phyloP scores from a whole-genome alignment of 1,140 invertebrate genomes.

The Diorhabda carinulata region DNA sequence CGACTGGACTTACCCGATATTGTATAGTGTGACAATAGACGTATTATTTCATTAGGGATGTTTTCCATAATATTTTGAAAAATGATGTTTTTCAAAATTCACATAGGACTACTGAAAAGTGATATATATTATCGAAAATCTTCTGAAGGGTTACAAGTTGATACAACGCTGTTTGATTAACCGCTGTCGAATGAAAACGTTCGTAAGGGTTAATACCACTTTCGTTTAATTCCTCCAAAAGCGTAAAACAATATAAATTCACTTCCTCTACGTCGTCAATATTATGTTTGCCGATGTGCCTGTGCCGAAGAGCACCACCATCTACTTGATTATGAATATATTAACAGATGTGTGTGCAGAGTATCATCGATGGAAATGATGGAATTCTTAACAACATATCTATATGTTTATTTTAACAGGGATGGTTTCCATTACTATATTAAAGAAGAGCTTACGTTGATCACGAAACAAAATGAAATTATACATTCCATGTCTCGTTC shows the following conservation, averaged over 20 bases:
- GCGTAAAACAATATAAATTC: constrained; percentile 37
- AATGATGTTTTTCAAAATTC: too few relatives aligned
- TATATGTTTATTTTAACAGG: constrained; percentile 16
- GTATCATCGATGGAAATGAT: constrained; percentile 25
- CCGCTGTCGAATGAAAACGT: constrained; percentile 27
- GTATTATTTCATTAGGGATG: too few relatives aligned
- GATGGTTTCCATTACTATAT: neutral
- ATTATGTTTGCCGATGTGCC: constrained; percentile 37
- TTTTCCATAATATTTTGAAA: too few relatives aligned
- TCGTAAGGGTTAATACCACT: constrained; percentile 39
- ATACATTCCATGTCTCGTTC: too few relatives aligned
- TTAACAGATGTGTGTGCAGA: constrained; percentile 30
- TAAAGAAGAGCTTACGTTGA: too few relatives aligned
- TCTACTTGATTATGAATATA: constrained; percentile 42
- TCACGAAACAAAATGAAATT: too few relatives aligned
- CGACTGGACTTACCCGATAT: too few relatives aligned
- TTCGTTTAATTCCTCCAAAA: constrained; percentile 40
- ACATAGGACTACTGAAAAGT: too few relatives aligned
- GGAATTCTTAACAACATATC: constrained; percentile 7
- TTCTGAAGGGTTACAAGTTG: constrained; percentile 17
- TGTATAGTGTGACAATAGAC: too few relatives aligned
- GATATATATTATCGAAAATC: too few relatives aligned
- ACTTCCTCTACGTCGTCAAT: constrained; percentile 32
- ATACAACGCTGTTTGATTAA: constrained; percentile 35
- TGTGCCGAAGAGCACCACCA: constrained; percentile 10